These are phyloP conservation scores for Galerucella pusilla DNA, from an alignment of 2,888 invertebrate species.

Conservation along the genomic window DNA sequence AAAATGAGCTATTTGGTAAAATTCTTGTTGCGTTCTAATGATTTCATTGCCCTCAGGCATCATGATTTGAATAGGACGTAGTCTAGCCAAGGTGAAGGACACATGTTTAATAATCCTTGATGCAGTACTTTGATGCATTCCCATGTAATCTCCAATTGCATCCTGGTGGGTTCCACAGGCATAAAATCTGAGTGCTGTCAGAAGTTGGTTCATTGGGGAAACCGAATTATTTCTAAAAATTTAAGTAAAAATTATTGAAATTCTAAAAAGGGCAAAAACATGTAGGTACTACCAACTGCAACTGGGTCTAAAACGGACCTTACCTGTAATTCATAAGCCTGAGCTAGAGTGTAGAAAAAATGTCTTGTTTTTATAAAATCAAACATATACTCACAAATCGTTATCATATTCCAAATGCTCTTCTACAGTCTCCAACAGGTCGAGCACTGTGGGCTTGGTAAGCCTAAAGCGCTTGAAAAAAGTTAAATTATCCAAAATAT, in stretches of 20 bases:
- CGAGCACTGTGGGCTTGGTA: background rate
- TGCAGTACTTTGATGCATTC: conserved; percentile 9
- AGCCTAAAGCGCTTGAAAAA: background rate
- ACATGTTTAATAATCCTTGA: conserved; percentile 11
- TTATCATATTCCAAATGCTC: conserved; percentile 4
- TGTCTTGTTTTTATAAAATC: no score
- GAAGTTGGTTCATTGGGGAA: conserved; percentile 10
- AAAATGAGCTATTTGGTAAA: background rate
- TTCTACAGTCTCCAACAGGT: background rate
- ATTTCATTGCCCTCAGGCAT: conserved; percentile 7
- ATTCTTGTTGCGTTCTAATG: background rate
- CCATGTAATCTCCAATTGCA: background rate
- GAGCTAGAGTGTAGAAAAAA: no score
- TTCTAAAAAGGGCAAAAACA: background rate
- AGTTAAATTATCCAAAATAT: background rate
- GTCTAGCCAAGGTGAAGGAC: background rate
- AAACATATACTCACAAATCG: background rate
- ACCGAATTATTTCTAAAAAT: conserved; percentile 10
- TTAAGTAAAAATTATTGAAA: background rate
- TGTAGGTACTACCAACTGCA: background rate
- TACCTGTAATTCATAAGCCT: no score
- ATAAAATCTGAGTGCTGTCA: conserved; percentile 2
- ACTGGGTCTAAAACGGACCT: no score
- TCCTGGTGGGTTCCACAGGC: conserved; percentile 3
- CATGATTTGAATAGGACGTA: background rate